Evolutionary conservation across 2,888 invertebrate genomes (phyloP).

Genomic region (Drosophila helvetica): DNA sequence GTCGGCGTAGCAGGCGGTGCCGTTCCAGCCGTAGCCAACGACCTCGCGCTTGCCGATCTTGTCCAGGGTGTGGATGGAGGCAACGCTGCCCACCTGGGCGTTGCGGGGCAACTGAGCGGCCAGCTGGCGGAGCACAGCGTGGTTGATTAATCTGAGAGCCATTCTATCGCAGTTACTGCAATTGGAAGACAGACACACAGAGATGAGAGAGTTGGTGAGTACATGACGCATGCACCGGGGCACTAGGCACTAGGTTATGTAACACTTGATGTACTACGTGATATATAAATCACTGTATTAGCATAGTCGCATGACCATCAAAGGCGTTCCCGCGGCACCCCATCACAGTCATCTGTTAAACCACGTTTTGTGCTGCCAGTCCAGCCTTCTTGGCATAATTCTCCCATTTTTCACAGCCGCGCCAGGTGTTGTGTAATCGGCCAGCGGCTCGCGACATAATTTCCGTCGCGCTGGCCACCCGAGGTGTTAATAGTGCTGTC

Average conservation of each 20-base stretch:
- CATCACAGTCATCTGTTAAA: neutral
- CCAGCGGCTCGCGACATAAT: neutral
- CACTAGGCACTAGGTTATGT: slow-evolving; percentile 59
- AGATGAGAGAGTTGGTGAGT: slow-evolving; percentile 5
- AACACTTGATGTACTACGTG: slow-evolving; percentile 42
- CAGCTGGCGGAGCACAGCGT: slow-evolving; percentile 78
- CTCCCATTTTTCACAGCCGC: slow-evolving; percentile 40
- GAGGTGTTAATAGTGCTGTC: neutral
- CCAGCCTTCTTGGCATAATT: slow-evolving; percentile 38
- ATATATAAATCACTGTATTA: slow-evolving; percentile 10
- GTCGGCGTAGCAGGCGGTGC: slow-evolving; percentile 91
- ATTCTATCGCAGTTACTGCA: slow-evolving; percentile 61
- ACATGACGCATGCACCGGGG: slow-evolving; percentile 43
- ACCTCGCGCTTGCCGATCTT: slow-evolving; percentile 93
- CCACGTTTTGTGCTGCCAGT: slow-evolving; percentile 4
- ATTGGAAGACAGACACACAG: neutral
- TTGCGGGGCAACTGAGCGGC: slow-evolving; percentile 70
- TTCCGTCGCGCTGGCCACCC: neutral
- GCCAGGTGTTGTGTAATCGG: slow-evolving; percentile 67
- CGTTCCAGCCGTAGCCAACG: slow-evolving; percentile 95
- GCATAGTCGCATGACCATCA: neutral
- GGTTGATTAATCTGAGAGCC: slow-evolving; percentile 80
- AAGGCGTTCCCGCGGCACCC: neutral
- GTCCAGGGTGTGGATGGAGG: slow-evolving; percentile 81
- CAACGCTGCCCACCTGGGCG: slow-evolving; percentile 78